A percentile compares a stretch with the other conserved stretches of the same genome.
These are phyloP conservation scores for Phoxinus dragarum DNA, from an alignment of 2,797 vertebrate species.

Conservation along the genomic window DNA sequence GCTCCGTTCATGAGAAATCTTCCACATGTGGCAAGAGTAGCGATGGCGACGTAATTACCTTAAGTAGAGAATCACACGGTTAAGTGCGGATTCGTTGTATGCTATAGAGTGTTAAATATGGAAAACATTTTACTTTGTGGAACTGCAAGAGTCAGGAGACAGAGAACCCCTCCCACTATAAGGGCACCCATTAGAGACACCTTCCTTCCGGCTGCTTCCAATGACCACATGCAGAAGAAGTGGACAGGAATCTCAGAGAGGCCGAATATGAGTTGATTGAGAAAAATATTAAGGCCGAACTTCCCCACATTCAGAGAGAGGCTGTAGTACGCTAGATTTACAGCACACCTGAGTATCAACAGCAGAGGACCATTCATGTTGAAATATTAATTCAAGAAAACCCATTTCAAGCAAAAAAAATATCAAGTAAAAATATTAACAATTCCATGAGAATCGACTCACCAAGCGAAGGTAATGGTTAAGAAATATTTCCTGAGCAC, in stretches of 20 bases:
- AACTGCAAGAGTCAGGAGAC: conserved; percentile 74
- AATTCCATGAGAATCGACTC: conserved; percentile 62
- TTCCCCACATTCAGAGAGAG: conserved; percentile 82
- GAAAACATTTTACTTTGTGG: conserved; percentile 74
- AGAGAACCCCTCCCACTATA: conserved; percentile 75
- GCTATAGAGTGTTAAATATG: background rate
- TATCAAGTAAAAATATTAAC: background rate
- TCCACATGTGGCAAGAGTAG: conserved; percentile 75
- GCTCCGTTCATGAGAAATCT: conserved; percentile 75
- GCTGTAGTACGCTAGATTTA: conserved; percentile 81
- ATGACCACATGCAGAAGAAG: conserved; percentile 73
- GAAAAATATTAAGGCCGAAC: conserved; percentile 85
- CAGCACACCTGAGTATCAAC: conserved; percentile 78
- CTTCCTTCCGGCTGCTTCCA: conserved; percentile 80
- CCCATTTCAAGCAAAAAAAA: background rate
- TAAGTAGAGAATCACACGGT: conserved; percentile 25
- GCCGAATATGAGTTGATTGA: conserved; percentile 86
- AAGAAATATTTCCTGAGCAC: conserved; percentile 80
- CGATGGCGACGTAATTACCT: conserved; percentile 73
- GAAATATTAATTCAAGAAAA: background rate
- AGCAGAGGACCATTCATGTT: background rate
- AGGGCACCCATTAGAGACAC: conserved; percentile 72
- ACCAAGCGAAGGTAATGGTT: conserved; percentile 77
- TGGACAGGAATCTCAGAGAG: conserved; percentile 81
- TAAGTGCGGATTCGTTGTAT: background rate